A percentile compares a stretch with the other conserved stretches of the same genome.
These are phyloP conservation scores for Danio rerio DNA, from an alignment of 2,113 vertebrate species.

Conservation along the genomic window DNA sequence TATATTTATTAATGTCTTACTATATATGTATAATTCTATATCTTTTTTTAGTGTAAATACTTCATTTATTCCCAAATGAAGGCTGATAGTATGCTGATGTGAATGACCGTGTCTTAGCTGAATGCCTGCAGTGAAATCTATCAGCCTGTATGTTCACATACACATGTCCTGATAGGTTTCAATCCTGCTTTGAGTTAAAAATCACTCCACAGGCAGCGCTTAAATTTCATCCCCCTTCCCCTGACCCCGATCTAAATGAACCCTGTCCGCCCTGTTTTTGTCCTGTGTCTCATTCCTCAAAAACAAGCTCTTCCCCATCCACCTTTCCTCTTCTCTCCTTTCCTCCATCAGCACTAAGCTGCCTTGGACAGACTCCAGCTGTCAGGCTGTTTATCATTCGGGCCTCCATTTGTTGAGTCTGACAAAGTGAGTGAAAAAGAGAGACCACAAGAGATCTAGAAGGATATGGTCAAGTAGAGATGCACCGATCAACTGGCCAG, in stretches of 20 bases:
- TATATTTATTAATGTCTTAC: too few relatives aligned
- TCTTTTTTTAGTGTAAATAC: neutral
- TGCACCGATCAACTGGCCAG: too few relatives aligned
- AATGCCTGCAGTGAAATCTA: constrained; percentile 18
- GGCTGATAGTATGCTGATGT: constrained; percentile 43
- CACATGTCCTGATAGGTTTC: constrained; percentile 38
- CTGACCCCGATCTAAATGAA: constrained; percentile 7
- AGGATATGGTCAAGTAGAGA: neutral
- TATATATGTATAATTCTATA: too few relatives aligned
- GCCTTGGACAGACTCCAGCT: constrained; percentile 51
- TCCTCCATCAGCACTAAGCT: constrained; percentile 61
- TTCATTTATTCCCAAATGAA: neutral
- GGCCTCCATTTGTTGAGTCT: constrained; percentile 53
- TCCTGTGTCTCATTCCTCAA: constrained; percentile 5
- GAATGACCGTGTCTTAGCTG: constrained; percentile 26
- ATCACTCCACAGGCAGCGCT: constrained; percentile 59
- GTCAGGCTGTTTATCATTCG: constrained; percentile 46
- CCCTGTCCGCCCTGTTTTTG: neutral
- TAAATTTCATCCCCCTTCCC: neutral
- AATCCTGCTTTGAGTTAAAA: constrained; percentile 46
- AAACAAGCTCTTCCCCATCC: neutral
- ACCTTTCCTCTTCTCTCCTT: neutral
- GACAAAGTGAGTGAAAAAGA: constrained; percentile 59
- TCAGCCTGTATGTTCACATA: neutral
- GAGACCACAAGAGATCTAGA: constrained; percentile 42